phyloP scores from a whole-genome alignment of 2,797 vertebrate species.

The Rhincodon typus region DNA sequence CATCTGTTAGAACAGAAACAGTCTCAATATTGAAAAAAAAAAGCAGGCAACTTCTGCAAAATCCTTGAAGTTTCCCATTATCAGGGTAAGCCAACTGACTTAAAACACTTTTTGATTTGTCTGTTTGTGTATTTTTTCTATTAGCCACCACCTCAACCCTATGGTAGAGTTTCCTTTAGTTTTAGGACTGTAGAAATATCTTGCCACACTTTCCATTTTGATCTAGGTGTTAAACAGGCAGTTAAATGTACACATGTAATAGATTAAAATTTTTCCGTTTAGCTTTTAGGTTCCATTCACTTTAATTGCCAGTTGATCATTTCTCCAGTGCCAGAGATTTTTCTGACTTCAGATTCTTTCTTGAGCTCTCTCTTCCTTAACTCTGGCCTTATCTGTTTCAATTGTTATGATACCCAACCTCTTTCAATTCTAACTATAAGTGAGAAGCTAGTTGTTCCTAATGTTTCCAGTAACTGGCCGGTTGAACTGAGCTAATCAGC shows the following conservation, averaged over 20 bases:
- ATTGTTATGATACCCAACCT: neutral
- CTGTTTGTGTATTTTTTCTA: too few species aligned
- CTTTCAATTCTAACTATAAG: neutral
- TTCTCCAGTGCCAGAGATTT: neutral
- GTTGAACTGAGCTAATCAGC: neutral
- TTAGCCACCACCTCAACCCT: too few species aligned
- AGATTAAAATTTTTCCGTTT: neutral
- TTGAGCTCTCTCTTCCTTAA: neutral
- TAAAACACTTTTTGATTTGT: too few species aligned
- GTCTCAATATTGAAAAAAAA: neutral
- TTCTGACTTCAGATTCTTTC: neutral
- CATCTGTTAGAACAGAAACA: constrained; percentile 45
- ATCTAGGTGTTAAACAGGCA: neutral
- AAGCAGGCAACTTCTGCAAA: neutral
- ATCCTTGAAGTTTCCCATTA: too few species aligned
- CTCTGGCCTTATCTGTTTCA: neutral
- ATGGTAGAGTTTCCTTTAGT: too few species aligned
- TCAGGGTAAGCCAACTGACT: too few species aligned
- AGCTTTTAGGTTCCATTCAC: neutral
- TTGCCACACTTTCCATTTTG: neutral
- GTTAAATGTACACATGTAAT: neutral
- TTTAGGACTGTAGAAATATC: neutral
- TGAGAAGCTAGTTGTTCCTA: neutral
- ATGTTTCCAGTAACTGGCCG: neutral
- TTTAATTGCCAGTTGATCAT: neutral